Conservation (phyloP, 2,888 invertebrate species). For the Glaucopsyche alexis region DNA sequence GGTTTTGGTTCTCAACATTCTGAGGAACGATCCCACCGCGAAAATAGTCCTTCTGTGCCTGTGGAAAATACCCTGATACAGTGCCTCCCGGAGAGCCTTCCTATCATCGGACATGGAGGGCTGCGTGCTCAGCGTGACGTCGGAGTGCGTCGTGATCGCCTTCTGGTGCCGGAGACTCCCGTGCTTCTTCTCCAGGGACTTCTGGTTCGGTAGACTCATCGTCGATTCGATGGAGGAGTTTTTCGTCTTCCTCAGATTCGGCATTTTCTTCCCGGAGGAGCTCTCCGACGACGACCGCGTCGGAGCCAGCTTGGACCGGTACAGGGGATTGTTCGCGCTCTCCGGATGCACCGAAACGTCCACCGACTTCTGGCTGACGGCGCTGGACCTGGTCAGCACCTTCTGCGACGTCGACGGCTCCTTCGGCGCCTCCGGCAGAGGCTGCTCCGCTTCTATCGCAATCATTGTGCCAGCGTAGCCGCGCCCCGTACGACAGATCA, state of each 20-base stretch:
- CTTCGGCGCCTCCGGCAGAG: constrained; percentile 63
- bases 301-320: constrained; percentile 72
- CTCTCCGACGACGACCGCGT: constrained; percentile 72
- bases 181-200: constrained; percentile 75
- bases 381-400: constrained; percentile 81
- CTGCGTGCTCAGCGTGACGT: constrained; percentile 74
- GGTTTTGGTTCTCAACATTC: constrained; percentile 87
- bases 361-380: constrained; percentile 81
- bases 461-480: constrained; percentile 53
- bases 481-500: constrained; percentile 45
- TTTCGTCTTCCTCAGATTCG: constrained; percentile 73
- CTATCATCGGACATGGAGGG: constrained; percentile 79
- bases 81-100: constrained; percentile 85
- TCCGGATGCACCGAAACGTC: constrained; percentile 78
- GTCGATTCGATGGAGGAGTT: constrained; percentile 77
- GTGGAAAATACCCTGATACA: constrained; percentile 89
- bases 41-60: constrained; percentile 87
- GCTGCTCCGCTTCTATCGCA: constrained; percentile 69
- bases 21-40: constrained; percentile 86
- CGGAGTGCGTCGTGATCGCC: constrained; percentile 81
- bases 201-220: constrained; percentile 76
- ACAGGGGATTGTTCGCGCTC: constrained; percentile 67
- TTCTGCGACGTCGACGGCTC: constrained; percentile 68
- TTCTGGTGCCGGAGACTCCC: constrained; percentile 81
- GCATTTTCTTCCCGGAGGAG: constrained; percentile 66